phyloP scores from a whole-genome alignment of 2,113 vertebrate species.

The Bambusicola thoracicus region DNA sequence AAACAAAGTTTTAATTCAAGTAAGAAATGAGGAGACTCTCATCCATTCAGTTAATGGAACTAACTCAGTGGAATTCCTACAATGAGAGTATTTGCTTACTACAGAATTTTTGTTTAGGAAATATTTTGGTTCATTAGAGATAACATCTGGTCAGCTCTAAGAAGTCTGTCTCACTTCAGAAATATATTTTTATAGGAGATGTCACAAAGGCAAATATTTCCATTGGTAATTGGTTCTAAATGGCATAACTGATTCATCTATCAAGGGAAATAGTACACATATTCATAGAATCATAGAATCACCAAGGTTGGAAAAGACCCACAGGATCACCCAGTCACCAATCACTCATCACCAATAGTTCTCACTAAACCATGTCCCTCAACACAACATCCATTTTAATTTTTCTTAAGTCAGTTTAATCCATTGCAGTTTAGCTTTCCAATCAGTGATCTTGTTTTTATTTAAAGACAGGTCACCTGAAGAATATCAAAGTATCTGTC shows the following conservation, averaged over 20 bases:
- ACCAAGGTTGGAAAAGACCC: no score
- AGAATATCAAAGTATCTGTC: not conserved
- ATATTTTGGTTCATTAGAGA: slow-evolving; percentile 8
- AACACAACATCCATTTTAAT: no score
- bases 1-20: not conserved
- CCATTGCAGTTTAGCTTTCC: not conserved
- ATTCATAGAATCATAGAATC: no score
- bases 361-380: no score
- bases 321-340: no score
- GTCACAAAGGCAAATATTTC: not conserved
- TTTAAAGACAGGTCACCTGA: not conserved
- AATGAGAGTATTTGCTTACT: slow-evolving; percentile 2
- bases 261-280: not conserved
- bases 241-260: slow-evolving; percentile 11
- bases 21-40: not conserved
- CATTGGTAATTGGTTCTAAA: slow-evolving; percentile 1
- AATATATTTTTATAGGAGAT: slow-evolving; percentile 23
- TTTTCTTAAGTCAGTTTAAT: not conserved
- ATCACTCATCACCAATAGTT: no score
- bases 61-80: not conserved
- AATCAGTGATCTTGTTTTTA: not conserved
- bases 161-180: slow-evolving; percentile 32
- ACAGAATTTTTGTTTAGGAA: not conserved
- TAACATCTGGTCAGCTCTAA: slow-evolving; percentile 33
- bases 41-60: not conserved